phyloP scores from a whole-genome alignment of 2,797 vertebrate genomes.

The Falco berigora region DNA sequence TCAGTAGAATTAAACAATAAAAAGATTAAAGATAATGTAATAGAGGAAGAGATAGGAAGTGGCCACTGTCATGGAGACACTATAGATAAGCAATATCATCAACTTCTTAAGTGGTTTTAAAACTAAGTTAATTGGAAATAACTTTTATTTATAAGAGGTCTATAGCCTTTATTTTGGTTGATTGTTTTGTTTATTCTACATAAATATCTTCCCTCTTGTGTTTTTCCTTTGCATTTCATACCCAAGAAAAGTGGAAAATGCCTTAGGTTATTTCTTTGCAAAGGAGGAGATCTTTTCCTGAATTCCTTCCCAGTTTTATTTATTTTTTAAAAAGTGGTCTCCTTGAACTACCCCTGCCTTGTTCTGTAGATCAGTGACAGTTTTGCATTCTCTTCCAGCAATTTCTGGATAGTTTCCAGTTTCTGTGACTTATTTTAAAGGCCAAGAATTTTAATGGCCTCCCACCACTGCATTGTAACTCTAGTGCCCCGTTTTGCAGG shows the following conservation, averaged over 20 bases:
- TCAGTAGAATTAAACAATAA: not conserved
- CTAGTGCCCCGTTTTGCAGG: not conserved
- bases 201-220: not conserved
- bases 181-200: not conserved
- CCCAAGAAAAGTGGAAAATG: not conserved
- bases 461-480: not conserved
- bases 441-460: not conserved
- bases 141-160: not conserved
- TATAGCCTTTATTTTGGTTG: not conserved
- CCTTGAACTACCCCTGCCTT: not conserved
- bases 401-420: not conserved
- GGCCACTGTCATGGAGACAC: not conserved
- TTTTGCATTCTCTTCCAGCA: not conserved
- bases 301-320: not conserved
- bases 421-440: not conserved
- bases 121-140: not conserved
- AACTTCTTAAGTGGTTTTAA: not conserved
- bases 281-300: not conserved
- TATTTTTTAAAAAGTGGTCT: not conserved
- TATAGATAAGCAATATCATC: not conserved
- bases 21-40: not conserved
- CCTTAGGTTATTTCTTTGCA: not conserved
- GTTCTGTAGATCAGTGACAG: not conserved
- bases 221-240: not conserved
- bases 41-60: not conserved